Conservation (phyloP, 1,140 invertebrate species). For the Ooceraea biroi region DNA sequence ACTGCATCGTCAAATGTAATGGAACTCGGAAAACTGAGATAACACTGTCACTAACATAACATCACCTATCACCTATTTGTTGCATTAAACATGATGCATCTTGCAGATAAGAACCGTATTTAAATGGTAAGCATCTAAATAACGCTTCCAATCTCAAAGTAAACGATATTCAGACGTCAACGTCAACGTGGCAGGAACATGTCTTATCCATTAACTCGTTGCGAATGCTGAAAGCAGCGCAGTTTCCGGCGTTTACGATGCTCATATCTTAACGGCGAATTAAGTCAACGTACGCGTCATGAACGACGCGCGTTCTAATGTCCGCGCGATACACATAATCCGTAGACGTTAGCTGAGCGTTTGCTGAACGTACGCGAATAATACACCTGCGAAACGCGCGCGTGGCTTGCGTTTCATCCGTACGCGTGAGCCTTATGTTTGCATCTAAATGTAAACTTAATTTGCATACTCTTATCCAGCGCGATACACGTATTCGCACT, state of each 20-base stretch:
- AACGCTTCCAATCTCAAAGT: background rate
- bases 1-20: too few species aligned
- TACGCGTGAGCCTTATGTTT: conserved; percentile 55
- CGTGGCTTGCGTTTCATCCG: conserved; percentile 46
- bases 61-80: too few species aligned
- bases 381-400: conserved; percentile 27
- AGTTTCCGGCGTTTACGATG: conserved; percentile 18
- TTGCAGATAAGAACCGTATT: background rate
- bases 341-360: conserved; percentile 1
- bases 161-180: background rate
- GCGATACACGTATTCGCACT: conserved; percentile 54
- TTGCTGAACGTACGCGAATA: conserved; percentile 8
- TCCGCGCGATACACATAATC: conserved; percentile 34
- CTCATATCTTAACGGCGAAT: conserved; percentile 46
- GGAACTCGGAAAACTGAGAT: too few species aligned
- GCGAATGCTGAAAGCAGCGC: conserved; percentile 12
- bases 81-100: background rate
- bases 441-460: conserved; percentile 59
- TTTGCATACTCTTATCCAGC: conserved; percentile 58
- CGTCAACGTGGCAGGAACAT: conserved; percentile 21
- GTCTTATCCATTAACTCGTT: conserved; percentile 46
- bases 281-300: conserved; percentile 52
- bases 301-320: conserved; percentile 37
- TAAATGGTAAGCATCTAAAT: background rate
- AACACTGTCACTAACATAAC: background rate